These are phyloP conservation scores for Rhinella marina DNA, from an alignment of 2,797 vertebrate species.

Conservation along the genomic window DNA sequence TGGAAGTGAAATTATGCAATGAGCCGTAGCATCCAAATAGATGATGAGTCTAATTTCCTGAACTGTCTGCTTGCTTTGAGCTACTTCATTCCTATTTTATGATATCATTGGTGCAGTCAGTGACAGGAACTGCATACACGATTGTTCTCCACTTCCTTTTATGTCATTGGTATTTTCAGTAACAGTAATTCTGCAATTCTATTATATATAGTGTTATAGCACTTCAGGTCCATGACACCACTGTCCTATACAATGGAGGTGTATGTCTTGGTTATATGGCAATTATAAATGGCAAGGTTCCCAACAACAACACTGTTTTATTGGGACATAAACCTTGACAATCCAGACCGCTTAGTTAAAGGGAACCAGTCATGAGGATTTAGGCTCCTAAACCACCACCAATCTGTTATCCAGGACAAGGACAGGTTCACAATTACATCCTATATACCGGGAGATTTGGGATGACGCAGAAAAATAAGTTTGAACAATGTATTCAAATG, in stretches of 20 bases:
- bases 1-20: neutral
- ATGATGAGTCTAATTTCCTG: neutral
- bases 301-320: neutral
- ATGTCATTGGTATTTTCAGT: neutral
- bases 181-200: neutral
- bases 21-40: neutral
- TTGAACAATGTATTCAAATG: too few species aligned
- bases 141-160: neutral
- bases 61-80: neutral
- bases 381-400: too few species aligned
- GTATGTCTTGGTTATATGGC: neutral
- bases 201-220: neutral
- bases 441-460: too few species aligned
- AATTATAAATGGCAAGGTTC: neutral
- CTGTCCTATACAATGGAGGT: neutral
- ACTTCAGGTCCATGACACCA: neutral
- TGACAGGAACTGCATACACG: neutral
- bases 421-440: too few species aligned
- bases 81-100: neutral
- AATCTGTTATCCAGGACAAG: too few species aligned
- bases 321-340: neutral
- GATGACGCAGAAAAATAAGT: too few species aligned
- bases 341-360: neutral
- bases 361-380: too few species aligned
- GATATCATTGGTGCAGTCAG: too few species aligned